Evolutionary conservation across 2,113 vertebrate genomes (phyloP).

Genomic region (Numida meleagris): DNA sequence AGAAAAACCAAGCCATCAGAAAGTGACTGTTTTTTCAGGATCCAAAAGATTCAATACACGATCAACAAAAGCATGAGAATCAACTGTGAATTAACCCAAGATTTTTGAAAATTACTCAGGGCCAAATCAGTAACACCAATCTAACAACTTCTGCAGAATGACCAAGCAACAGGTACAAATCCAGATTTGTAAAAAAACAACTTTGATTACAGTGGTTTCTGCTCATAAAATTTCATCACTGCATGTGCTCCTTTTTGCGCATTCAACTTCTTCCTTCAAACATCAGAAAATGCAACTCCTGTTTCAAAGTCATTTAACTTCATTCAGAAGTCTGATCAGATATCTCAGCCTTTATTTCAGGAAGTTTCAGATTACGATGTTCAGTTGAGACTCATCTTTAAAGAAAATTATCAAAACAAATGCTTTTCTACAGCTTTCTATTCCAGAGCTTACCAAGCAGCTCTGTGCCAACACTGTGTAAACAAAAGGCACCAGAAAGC

Average conservation of each 20-base stretch:
- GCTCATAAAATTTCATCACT: too few species aligned
- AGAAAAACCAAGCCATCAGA: background rate
- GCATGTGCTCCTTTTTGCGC: background rate
- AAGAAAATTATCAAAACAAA: background rate
- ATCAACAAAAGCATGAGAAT: background rate
- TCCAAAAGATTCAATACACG: background rate
- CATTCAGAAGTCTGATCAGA: background rate
- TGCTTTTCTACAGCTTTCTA: background rate
- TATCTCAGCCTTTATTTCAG: background rate
- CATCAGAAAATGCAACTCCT: background rate
- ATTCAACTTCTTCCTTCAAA: background rate
- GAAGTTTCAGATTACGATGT: background rate
- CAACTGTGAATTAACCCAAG: background rate
- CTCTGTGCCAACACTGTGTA: fast-evolving
- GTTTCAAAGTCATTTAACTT: background rate
- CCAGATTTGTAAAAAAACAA: background rate
- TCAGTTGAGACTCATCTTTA: background rate
- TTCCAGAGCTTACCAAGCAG: background rate
- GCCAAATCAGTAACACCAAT: background rate
- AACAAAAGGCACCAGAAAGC: background rate
- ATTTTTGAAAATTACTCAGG: background rate
- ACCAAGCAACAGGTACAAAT: background rate
- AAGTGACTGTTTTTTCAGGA: fast-evolving
- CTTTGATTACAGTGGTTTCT: background rate
- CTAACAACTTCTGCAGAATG: background rate